Base-by-base conservation (phyloP, 2,797 vertebrate species). In the Myotis daubentonii region DNA sequence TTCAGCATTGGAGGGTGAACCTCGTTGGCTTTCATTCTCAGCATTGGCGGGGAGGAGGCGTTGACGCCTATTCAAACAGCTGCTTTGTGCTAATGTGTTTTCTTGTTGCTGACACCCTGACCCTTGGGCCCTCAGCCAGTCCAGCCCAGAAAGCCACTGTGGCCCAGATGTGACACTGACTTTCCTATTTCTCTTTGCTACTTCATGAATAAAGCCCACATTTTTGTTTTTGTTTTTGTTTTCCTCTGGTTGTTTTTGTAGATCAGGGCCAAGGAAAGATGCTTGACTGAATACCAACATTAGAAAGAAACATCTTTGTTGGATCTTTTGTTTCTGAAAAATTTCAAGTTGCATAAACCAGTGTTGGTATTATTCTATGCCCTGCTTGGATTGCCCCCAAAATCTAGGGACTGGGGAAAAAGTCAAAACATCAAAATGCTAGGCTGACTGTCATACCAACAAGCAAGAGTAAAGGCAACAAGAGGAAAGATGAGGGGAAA, bases 31-130 rank as follows among this genome's bases (percentile, higher is more conserved):
- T 95, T 94, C 87, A 71, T 76, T 68, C 5, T 86, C 84, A 70
- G 75, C 36, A 9, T 19, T 83, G 92, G 72, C 38, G 12, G 82
- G 89, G 89, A 87, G 87, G 74, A 89, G 80, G 60, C 94, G 70
- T 95, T 82, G 79, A 93, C 0, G 0, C 92, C 97, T 97, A 95
- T 96, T 98, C 93, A 51, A 94, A 95, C 95, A 96, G 96, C 68
- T 10, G 3, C 97, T 94, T 92, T 97, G 97, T 98, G 96, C 96
- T 96, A 47, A 91, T 90, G 95, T 91, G 81, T 97, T 98, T 98
- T 98, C 97, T 96, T 97, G 89, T 91, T 93, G 78, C 93, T 98
- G 98, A 98, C 97, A 83, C 96, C 16, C 70, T 95, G 97, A 97
- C 97, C 97, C 97, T 92, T 94, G 96, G 89, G 92, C 72, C 96